phyloP scores from a whole-genome alignment of 2,113 vertebrate species.

The Nansenia antarctica region DNA sequence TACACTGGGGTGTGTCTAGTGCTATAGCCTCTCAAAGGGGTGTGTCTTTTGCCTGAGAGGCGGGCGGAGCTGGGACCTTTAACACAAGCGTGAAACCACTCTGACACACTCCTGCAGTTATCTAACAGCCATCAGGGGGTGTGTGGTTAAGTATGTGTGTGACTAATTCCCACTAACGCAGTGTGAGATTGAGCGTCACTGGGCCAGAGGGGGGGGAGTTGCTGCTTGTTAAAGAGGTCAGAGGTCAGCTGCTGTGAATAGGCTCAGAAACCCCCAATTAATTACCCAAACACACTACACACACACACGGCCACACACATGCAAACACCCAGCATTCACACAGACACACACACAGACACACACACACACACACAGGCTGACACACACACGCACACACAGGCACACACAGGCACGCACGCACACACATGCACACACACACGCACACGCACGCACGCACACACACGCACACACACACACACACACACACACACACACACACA shows the following conservation, averaged over 20 bases:
- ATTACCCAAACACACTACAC: conserved; percentile 49
- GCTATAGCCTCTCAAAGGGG: too few species aligned
- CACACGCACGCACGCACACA: not conserved
- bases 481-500: not conserved
- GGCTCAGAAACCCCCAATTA: conserved; percentile 73
- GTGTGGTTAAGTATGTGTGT: conserved; percentile 65
- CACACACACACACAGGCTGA: not conserved
- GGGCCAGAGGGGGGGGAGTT: conserved; percentile 47
- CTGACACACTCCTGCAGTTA: conserved; percentile 67
- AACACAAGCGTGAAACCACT: conserved; percentile 65
- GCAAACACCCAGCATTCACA: conserved; percentile 5
- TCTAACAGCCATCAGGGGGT: conserved; percentile 63
- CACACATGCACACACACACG: conserved; percentile 17
- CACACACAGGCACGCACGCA: not conserved
- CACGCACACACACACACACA: not conserved
- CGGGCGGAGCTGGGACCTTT: conserved; percentile 56
- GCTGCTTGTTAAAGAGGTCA: conserved; percentile 71
- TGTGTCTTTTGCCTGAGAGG: conserved; percentile 26
- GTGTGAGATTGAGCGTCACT: conserved; percentile 66
- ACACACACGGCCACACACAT: conserved; percentile 6
- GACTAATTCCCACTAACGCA: conserved; percentile 73
- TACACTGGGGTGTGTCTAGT: too few species aligned
- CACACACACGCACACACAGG: not conserved
- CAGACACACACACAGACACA: not conserved
- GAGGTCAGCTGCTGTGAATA: conserved; percentile 67